phyloP scores from a whole-genome alignment of 2,888 invertebrate species.

The Drosophila mercatorum region DNA sequence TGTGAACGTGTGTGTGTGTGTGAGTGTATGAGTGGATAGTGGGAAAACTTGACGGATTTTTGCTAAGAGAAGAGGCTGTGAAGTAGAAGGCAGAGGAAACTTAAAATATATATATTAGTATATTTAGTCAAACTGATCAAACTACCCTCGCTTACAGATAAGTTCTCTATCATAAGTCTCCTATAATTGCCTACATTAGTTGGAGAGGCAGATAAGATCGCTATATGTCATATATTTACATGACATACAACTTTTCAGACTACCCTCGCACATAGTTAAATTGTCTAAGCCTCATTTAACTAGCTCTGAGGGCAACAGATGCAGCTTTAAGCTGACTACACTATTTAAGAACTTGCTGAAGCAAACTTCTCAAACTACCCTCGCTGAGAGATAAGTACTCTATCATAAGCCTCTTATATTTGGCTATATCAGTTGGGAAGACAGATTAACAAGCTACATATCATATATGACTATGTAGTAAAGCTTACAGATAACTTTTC shows the following conservation, averaged over 20 bases:
- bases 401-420: too few species aligned
- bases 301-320: background rate
- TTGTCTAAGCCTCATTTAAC: background rate
- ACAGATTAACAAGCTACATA: background rate
- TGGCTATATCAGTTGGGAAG: background rate
- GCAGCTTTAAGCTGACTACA: background rate
- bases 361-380: background rate
- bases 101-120: background rate
- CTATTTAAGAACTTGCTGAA: too few species aligned
- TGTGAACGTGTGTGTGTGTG: background rate
- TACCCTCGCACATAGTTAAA: too few species aligned
- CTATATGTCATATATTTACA: background rate
- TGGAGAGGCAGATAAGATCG: background rate
- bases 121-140: background rate
- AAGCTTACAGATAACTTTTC: background rate
- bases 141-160: background rate
- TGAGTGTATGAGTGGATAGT: background rate
- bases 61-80: background rate
- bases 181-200: background rate
- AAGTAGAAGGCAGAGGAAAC: background rate
- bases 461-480: background rate
- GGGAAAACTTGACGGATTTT: conserved; percentile 8
- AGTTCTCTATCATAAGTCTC: background rate
- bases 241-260: background rate
- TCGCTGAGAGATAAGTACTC: background rate